phyloP scores from a whole-genome alignment of 2,888 invertebrate species.

The Pseudeuparius sepicola region DNA sequence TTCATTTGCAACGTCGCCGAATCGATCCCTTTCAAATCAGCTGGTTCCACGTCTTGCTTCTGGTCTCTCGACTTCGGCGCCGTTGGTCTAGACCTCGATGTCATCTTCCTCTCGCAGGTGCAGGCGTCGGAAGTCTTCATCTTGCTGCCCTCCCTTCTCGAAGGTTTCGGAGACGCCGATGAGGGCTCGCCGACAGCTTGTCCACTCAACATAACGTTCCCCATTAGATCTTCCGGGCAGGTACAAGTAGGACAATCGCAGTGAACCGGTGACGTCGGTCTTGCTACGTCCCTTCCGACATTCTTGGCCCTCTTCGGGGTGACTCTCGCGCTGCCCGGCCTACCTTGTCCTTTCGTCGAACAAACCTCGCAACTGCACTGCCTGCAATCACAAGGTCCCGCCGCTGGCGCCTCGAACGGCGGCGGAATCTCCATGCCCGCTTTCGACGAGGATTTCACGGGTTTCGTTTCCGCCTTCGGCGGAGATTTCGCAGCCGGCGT shows the following conservation, averaged over 20 bases:
- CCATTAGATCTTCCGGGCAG: no score
- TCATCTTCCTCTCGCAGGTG: no score
- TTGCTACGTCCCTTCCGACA: neutral
- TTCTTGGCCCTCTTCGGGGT: neutral
- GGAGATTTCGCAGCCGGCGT: no score
- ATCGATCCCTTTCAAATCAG: constrained; percentile 19
- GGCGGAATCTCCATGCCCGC: constrained; percentile 16
- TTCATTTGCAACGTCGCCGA: constrained; percentile 20
- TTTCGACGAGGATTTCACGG: neutral
- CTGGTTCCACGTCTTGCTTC: neutral
- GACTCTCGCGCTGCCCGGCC: no score
- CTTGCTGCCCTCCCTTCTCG: no score
- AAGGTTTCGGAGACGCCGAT: no score
- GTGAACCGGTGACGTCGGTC: constrained; percentile 11
- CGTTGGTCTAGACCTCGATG: no score
- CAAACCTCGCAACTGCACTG: constrained; percentile 21
- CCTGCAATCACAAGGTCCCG: constrained; percentile 19
- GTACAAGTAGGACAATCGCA: constrained; percentile 23
- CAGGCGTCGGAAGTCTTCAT: no score
- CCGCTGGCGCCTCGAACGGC: constrained; percentile 17
- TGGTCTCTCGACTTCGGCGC: neutral
- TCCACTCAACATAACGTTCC: no score
- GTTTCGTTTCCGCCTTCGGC: neutral
- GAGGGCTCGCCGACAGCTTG: no score
- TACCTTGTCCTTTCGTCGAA: constrained; percentile 6